These are phyloP conservation scores for Salticus scenicus DNA, from an alignment of 2,888 invertebrate genomes.

Conservation along the genomic window DNA sequence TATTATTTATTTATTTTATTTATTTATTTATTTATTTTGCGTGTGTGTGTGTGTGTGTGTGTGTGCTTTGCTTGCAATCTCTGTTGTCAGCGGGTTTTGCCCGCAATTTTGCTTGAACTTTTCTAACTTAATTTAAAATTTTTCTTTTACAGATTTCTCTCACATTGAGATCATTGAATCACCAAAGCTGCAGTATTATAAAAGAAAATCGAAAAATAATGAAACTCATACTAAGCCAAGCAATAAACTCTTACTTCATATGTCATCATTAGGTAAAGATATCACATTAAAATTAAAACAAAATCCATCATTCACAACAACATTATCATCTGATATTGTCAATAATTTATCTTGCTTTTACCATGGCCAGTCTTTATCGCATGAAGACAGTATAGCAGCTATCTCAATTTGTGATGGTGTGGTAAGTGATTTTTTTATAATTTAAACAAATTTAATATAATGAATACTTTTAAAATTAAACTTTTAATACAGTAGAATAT, in stretches of 20 bases:
- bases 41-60: no score
- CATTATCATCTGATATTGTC: neutral
- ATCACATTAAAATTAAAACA: constrained; percentile 33
- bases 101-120: no score
- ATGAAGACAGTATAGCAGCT: constrained; percentile 68
- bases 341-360: constrained; percentile 66
- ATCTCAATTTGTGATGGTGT: constrained; percentile 70
- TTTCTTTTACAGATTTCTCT: constrained; percentile 40
- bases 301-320: constrained; percentile 29
- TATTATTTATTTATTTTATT: no score
- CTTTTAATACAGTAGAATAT: no score
- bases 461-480: neutral
- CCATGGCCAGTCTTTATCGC: constrained; percentile 65
- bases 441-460: no score
- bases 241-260: constrained; percentile 20
- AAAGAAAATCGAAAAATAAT: constrained; percentile 13
- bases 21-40: no score
- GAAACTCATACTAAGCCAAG: constrained; percentile 12
- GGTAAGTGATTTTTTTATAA: constrained; percentile 48
- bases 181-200: constrained; percentile 18
- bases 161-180: constrained; percentile 62
- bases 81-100: no score
- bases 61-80: no score
- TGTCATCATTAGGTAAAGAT: constrained; percentile 28
- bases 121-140: no score